Base-by-base conservation (phyloP, 2,797 vertebrate species). In the Hozukius guyotensis region DNA sequence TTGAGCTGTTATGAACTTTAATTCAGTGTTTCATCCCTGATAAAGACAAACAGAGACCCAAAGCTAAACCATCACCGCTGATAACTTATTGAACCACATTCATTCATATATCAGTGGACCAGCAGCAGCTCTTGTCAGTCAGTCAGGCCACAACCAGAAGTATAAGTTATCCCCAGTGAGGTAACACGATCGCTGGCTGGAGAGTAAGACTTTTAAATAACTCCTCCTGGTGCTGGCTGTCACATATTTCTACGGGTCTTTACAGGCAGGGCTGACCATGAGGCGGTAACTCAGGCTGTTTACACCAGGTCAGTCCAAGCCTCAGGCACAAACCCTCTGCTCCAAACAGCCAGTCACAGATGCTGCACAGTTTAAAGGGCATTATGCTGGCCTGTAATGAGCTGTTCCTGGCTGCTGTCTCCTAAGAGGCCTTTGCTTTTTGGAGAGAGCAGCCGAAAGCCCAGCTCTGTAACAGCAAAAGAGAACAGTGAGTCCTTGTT, bases 201-300 rank as follows among this genome's bases (percentile, higher is more conserved):
- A 78, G 82, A 75, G 82, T 31, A 68, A 80, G 75, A 77, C 74
- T 91, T 90, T 85, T 88, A 93, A 93, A 94, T 93, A 93, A 90
- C 88, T 75, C 67, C 6, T 71, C 72, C 75, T 52, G 65, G 25
- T 82, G 78, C 77, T 80, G 72, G 53, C 77, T 42, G 61, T 62
- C 60, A 72, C 70, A 81, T 87, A 82, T 82, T 73, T 78, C 32
- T 22, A 77, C 63, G 61, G 31, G 65, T 71, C 64, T 31, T 18
- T 52, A 38, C 16, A 56, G 29, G 27, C 79, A 78, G 69, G 34
- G 62, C 62, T 38, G 61, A 34, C 73, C 53, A 80, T 66, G 52
- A 70, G 27, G 25, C 63, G 46, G 25, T 46, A 72, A 69, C 32
- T 61, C 59, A 77, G 61, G 31, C 55, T 80, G 32, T 80, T 70